Conservation (phyloP, 92 coral and sea anemone genomes). For the Epizoanthus rinbou region DNA sequence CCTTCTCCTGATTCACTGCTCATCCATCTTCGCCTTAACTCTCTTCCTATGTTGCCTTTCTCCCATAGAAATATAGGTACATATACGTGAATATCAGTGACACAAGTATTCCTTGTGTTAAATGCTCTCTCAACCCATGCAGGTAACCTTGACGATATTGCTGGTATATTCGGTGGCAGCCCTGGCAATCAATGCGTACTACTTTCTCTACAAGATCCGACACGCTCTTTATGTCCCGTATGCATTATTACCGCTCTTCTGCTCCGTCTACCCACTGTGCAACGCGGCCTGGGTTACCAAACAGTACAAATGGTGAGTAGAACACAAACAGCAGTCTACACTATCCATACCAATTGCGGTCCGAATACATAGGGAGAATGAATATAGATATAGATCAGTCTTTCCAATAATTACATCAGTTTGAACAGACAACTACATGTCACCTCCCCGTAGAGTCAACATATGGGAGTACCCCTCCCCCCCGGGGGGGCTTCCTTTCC, state of each 20-base stretch:
- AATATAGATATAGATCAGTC: too few species aligned
- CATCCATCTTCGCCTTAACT: too few species aligned
- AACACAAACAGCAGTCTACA: background rate
- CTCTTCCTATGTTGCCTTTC: too few species aligned
- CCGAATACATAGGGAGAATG: background rate
- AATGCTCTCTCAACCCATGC: background rate
- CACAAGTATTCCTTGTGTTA: too few species aligned
- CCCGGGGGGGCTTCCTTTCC: too few species aligned
- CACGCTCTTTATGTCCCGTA: constrained; percentile 65
- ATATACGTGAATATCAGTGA: too few species aligned
- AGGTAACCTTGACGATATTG: constrained; percentile 74
- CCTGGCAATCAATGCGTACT: constrained; percentile 82
- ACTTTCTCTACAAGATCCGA: constrained; percentile 82
- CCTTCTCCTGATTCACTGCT: background rate
- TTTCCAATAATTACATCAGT: too few species aligned
- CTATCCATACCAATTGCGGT: background rate
- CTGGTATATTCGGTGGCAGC: constrained; percentile 80
- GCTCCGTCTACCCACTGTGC: constrained; percentile 83
- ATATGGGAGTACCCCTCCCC: too few species aligned
- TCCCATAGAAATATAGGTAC: too few species aligned
- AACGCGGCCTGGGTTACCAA: constrained; percentile 94
- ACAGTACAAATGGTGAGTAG: constrained; percentile 81
- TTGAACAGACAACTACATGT: too few species aligned
- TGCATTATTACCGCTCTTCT: constrained; percentile 77
- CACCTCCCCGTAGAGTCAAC: too few species aligned